Conservation (phyloP, 2,888 invertebrate genomes). For the Metacarcinus magister region DNA sequence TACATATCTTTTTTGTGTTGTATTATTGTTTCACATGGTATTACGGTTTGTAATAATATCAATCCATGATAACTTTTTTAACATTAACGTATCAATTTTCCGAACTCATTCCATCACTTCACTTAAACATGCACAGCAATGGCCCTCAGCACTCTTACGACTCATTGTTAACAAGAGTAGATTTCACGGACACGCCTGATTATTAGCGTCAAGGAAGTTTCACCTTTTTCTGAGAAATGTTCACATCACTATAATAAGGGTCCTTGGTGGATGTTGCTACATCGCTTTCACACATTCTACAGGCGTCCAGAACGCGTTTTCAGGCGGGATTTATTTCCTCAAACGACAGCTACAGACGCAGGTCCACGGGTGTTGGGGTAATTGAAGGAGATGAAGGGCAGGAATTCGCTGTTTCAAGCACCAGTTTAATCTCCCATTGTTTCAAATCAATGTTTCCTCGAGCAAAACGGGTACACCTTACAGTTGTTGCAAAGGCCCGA, state of each 20-base stretch:
- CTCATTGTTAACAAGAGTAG: not conserved
- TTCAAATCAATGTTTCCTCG: not conserved
- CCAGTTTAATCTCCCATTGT: not conserved
- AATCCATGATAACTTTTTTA: no score
- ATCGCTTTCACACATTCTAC: slow-evolving; percentile 56
- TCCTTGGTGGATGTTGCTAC: slow-evolving; percentile 36
- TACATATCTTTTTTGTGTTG: no score
- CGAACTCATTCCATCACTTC: no score
- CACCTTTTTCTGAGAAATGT: not conserved
- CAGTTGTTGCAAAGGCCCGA: not conserved
- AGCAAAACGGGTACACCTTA: not conserved
- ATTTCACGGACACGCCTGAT: not conserved
- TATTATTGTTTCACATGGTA: no score
- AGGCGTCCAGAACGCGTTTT: not conserved
- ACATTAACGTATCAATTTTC: no score
- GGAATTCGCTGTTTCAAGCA: not conserved
- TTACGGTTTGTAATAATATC: no score
- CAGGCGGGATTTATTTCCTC: not conserved
- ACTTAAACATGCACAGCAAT: not conserved
- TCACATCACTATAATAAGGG: not conserved
- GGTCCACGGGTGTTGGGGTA: not conserved
- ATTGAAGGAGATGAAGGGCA: not conserved
- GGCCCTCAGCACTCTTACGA: not conserved
- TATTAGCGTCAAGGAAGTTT: slow-evolving; percentile 35
- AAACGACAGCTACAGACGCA: not conserved